Evolutionary conservation across 2,113 vertebrate species (phyloP).

Genomic region (Todiramphus chloris): DNA sequence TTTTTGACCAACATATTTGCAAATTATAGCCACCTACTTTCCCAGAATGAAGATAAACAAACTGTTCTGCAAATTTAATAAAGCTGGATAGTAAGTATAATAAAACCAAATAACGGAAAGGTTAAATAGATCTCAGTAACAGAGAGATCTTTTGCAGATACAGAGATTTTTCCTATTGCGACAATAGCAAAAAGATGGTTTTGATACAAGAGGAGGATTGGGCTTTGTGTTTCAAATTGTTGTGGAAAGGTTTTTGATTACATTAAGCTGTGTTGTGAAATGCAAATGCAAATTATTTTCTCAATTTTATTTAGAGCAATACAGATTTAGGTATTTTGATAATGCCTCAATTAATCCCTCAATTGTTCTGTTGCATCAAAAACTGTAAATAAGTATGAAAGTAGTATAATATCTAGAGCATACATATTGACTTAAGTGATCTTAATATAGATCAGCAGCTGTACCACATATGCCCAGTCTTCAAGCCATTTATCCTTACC

Average conservation of each 20-base stretch:
- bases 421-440: background rate
- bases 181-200: background rate
- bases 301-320: background rate
- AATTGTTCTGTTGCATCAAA: background rate
- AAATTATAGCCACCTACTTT: conserved; percentile 44
- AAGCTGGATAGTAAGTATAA: conserved; percentile 18
- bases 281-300: background rate
- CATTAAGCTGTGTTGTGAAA: background rate
- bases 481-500: background rate
- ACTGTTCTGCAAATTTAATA: conserved; percentile 45
- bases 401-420: background rate
- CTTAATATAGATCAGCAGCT: background rate
- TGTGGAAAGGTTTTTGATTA: background rate
- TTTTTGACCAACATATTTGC: conserved; percentile 46
- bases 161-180: background rate
- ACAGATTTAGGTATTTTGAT: background rate
- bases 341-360: background rate
- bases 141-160: background rate
- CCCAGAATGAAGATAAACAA: conserved; percentile 54
- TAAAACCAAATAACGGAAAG: conserved; percentile 18
- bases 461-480: background rate
- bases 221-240: background rate
- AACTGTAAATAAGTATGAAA: background rate
- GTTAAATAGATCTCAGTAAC: background rate
- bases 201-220: background rate